Base-by-base conservation (phyloP, 2,797 vertebrate species). In the Acestrorhynchus altus region DNA sequence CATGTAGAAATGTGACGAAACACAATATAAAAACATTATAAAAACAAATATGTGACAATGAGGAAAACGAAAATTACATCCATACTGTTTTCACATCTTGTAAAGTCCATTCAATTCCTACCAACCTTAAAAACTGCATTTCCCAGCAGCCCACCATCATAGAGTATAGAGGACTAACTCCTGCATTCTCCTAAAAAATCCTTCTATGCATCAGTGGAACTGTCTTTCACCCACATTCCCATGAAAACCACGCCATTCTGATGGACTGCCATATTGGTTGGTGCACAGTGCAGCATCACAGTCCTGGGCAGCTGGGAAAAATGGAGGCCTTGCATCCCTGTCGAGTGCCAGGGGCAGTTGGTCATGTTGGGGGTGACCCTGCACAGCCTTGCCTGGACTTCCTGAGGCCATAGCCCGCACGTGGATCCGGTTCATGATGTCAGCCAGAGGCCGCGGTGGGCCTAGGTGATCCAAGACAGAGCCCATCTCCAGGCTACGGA, bases 371-470 rank as follows among this genome's bases (percentile, higher is more conserved):
- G 28, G 57, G 16, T 18, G 59, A 2, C 18, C 59, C 39, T 72
- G 84, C 11, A 40, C 35, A 22, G 42, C 56, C 16, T 80, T 85
- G 65, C 63, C 74, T 8, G 74, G 61, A 18, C 71, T 74, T n/a
- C 61, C 73, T 26, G 61, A 24, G 11, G 51, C 24, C 1, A 47
- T 51, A 0, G 60, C 57, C 56, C 52, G 70, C 6, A 63, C 52
- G 9, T 61, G 64, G 65, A 83, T 83, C 66, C 64, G 73, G 76
- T 88, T 86, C 20, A 87, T 74, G 74, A 87, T 83, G 70, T 87
- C 70, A 1, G 40, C 42, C 16, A 88, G 69, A 12, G 82, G 81
- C 11, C 65, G 63, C 2, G 31, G 31, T 0, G 74, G 72, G 49
- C 69, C 59, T 6, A 51, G 13, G 35, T 79, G 52, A 26, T 69